Evolutionary conservation across 92 coral and sea anemone species (phyloP).

Genomic region (Phenganax stokvisi): DNA sequence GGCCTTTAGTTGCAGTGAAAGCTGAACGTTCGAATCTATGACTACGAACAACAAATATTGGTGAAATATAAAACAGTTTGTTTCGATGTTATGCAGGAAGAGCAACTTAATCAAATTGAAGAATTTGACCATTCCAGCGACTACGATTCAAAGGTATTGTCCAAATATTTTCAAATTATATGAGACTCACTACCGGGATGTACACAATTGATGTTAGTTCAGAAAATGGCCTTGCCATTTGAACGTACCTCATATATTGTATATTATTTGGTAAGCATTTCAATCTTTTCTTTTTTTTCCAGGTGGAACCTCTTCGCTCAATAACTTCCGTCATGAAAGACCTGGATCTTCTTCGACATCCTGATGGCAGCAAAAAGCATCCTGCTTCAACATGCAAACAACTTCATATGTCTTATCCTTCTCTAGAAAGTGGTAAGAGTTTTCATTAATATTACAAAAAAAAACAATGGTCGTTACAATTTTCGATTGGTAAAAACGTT

Average conservation of each 20-base stretch:
- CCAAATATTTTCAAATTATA: background rate
- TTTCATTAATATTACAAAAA: background rate
- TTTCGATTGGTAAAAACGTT: too few species aligned
- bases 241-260: too few species aligned
- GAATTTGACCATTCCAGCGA: background rate
- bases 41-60: background rate
- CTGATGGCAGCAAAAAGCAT: slow-evolving; percentile 74
- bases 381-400: slow-evolving; percentile 91
- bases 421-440: slow-evolving; percentile 61
- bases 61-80: background rate
- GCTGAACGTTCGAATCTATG: too few species aligned
- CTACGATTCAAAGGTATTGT: background rate
- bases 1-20: too few species aligned
- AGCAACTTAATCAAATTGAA: slow-evolving; percentile 7
- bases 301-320: slow-evolving; percentile 46
- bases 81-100: background rate
- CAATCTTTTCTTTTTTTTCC: background rate
- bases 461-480: background rate
- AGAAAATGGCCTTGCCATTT: too few species aligned
- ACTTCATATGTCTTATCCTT: slow-evolving; percentile 55
- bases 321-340: slow-evolving; percentile 43
- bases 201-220: background rate
- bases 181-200: background rate
- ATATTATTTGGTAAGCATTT: background rate
- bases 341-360: slow-evolving; percentile 67